Percentiles rank a stretch among this genome's conserved stretches.
Conservation (phyloP, 2,113 vertebrate genomes). For the Platichthys stellatus region DNA sequence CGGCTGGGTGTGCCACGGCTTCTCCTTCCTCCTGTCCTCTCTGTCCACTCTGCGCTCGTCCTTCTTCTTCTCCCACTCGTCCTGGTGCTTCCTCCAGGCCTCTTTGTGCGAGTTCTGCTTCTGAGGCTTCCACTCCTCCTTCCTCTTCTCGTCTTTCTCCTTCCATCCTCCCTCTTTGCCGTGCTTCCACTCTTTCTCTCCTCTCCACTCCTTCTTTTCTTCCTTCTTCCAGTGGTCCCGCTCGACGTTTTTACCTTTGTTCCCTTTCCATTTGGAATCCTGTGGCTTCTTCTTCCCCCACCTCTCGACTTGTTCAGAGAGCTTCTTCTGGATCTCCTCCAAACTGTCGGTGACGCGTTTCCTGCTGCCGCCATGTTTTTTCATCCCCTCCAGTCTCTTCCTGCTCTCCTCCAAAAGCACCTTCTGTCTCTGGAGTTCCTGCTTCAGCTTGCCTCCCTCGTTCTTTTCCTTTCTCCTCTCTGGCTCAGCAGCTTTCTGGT, state of each 20-base stretch:
- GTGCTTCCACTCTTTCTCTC: constrained; percentile 60
- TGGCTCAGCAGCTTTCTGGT: constrained; percentile 38
- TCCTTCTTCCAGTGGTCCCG: constrained; percentile 70
- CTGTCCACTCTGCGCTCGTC: constrained; percentile 70
- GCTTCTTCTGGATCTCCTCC: constrained; percentile 77
- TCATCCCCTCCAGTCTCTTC: constrained; percentile 78
- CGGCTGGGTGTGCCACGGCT: constrained; percentile 70
- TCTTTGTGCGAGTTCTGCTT: constrained; percentile 75
- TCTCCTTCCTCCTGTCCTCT: constrained; percentile 77
- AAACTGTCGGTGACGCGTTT: constrained; percentile 73
- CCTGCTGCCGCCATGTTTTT: constrained; percentile 61
- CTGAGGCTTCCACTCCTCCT: constrained; percentile 61
- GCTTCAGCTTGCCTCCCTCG: constrained; percentile 50
- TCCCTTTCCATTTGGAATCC: constrained; percentile 63
- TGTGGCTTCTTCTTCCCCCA: constrained; percentile 74
- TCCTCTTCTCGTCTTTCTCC: constrained; percentile 53
- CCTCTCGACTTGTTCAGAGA: constrained; percentile 76
- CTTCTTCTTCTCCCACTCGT: constrained; percentile 78
- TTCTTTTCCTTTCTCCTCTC: constrained; percentile 35
- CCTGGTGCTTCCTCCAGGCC: constrained; percentile 73
- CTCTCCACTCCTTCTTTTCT: constrained; percentile 60
- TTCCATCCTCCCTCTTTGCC: constrained; percentile 48
- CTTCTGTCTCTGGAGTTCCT: constrained; percentile 78
- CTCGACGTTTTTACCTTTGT: constrained; percentile 53
- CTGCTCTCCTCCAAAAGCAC: constrained; percentile 77